Evolutionary conservation across 2,888 invertebrate genomes (phyloP).

Genomic region (Zaprionus bogoriensis): DNA sequence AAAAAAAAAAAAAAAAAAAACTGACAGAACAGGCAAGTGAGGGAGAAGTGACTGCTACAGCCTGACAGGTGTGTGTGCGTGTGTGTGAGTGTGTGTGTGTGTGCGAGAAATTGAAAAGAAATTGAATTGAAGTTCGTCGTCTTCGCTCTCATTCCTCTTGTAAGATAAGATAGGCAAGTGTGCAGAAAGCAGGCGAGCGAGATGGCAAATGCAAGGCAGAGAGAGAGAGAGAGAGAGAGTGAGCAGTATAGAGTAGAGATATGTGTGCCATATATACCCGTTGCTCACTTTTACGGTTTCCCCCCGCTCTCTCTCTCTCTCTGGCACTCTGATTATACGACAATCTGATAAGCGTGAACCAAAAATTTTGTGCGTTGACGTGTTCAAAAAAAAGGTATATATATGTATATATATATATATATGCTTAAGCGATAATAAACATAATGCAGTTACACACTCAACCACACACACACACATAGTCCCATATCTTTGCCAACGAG

Average conservation of each 20-base stretch:
- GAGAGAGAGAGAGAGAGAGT: background rate
- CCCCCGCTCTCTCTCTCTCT: background rate
- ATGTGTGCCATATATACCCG: conserved; percentile 9
- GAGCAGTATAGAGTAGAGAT: background rate
- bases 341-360: conserved; percentile 57
- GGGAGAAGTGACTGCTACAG: background rate
- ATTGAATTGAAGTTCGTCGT: conserved; percentile 62
- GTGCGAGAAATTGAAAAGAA: conserved; percentile 68
- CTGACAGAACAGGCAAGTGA: background rate
- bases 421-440: conserved; percentile 5
- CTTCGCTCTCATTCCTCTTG: background rate
- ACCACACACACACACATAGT: background rate
- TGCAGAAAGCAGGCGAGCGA: conserved; percentile 5
- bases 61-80: conserved; percentile 41
- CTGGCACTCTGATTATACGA: conserved; percentile 39
- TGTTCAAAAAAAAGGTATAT: background rate
- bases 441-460: background rate
- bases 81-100: conserved; percentile 13
- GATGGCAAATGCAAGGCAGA: conserved; percentile 6
- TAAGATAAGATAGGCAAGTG: conserved; percentile 63
- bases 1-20: background rate
- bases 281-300: conserved; percentile 20
- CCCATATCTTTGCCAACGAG: background rate
- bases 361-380: conserved; percentile 36
- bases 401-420: background rate